phyloP scores from a whole-genome alignment of 2,888 invertebrate genomes.

The Xestobium rufovillosum region DNA sequence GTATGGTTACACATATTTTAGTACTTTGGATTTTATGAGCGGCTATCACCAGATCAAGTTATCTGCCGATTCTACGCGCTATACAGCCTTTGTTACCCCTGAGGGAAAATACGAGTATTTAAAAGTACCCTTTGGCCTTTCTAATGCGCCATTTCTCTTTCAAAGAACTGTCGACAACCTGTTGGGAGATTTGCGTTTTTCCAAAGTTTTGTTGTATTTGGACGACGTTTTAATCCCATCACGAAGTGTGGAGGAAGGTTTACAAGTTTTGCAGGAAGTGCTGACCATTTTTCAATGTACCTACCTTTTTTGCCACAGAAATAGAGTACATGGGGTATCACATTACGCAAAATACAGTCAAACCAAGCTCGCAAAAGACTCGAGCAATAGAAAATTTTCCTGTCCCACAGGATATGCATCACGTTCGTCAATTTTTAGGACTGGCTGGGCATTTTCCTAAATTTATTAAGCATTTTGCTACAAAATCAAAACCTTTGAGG shows the following conservation, averaged over 20 bases:
- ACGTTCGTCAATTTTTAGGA: conserved; percentile 9
- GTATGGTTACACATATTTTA: neutral
- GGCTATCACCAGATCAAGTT: conserved; percentile 3
- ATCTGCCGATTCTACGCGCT: neutral
- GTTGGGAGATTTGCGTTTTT: conserved; percentile 6
- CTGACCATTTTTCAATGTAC: neutral
- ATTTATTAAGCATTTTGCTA: conserved; percentile 7
- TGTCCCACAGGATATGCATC: conserved; percentile 3
- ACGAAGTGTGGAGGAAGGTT: neutral
- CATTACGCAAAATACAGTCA: neutral
- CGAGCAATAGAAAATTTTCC: conserved; percentile 2
- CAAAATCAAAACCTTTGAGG: neutral
- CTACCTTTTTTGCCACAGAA: neutral
- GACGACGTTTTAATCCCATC: neutral
- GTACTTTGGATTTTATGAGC: neutral
- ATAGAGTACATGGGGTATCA: conserved; percentile 1
- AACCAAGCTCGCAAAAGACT: conserved; percentile 1
- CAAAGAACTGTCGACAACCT: neutral
- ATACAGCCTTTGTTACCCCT: conserved; percentile 5
- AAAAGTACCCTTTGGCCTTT: too few relatives aligned
- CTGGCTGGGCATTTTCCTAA: conserved; percentile 8
- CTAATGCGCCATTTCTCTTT: conserved; percentile 2
- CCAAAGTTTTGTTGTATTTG: conserved; percentile 6
- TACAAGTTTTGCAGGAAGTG: neutral
- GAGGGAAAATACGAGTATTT: too few relatives aligned